Base-by-base conservation (phyloP, 2,888 invertebrate species). In the Drosophila prostipennis region DNA sequence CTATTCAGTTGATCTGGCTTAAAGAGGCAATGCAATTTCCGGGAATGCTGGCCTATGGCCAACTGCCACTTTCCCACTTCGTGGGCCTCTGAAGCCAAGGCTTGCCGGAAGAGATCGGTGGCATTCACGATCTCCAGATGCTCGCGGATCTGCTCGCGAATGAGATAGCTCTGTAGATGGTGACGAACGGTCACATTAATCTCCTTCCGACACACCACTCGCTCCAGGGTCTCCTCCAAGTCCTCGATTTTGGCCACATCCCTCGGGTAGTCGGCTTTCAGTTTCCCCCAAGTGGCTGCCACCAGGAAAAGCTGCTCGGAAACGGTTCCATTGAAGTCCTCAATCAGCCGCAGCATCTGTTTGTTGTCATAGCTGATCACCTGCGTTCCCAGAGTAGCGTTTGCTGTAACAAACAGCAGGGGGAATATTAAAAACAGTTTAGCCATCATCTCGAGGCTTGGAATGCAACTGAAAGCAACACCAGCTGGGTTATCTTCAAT, bases 11-110 rank as follows among this genome's bases (percentile, higher is more conserved):
- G 63, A 1, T 7, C 29, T 5, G 43, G 16, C 37, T 64, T 75
- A 11, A 26, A 70, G 0, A 63, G 53, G 10, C 71, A 74, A 8
- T 55, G 71, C 5, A 75, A 36, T 19, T 26, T 55, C n/a, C 53
- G 54, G 7, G 59, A 58, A 13, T 71, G 48, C 10, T 34, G 26
- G 0, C 63, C 55, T 3, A 74, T 37, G 1, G 46, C 37, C 49
- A 58, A 8, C 36, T 75, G 74, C 70, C 63, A 71, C 3, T 63
- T 71, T 16, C 70, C 76, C 37, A 42, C 40, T 5, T 74, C 71
- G 10, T 59, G 72, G 2, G 58, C 71, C 23, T 71, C 51, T 0
- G 76, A 58, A 13, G 32, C 34, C 46, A 75, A 6, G 6, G 76
- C 71, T n/a, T 14, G 2, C 5, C 13, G 34, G 23, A 65, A 76